phyloP scores from a whole-genome alignment of 2,113 vertebrate species.

The Willisornis vidua region DNA sequence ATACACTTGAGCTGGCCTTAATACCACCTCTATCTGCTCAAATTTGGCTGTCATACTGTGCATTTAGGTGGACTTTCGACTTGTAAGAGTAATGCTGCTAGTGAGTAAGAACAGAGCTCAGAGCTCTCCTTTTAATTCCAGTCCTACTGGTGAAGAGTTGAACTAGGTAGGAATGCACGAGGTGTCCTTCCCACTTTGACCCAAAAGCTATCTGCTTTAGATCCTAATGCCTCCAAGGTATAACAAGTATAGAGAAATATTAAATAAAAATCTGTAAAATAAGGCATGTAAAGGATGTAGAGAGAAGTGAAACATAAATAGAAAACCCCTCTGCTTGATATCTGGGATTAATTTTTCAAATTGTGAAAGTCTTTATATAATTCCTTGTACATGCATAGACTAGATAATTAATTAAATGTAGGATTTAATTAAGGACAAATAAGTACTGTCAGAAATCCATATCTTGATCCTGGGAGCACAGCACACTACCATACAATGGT shows the following conservation, averaged over 20 bases:
- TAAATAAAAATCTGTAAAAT: conserved; percentile 6
- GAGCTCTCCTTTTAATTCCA: background rate
- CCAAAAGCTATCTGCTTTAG: background rate
- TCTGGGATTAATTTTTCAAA: conserved; percentile 20
- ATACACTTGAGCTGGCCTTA: background rate
- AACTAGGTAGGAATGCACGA: background rate
- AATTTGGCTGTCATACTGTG: background rate
- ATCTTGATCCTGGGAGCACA: background rate
- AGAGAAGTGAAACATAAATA: conserved; percentile 3
- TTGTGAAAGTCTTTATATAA: conserved; percentile 50
- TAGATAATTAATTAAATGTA: conserved; percentile 42
- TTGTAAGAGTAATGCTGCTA: background rate
- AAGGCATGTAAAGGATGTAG: background rate
- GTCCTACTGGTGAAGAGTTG: background rate
- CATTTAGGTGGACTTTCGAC: background rate
- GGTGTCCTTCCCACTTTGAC: background rate
- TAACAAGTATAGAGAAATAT: background rate
- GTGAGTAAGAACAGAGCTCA: background rate
- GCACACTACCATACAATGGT: fast-evolving
- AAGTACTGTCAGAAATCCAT: background rate
- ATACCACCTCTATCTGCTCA: background rate
- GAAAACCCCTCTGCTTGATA: background rate
- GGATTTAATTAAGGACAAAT: conserved; percentile 40
- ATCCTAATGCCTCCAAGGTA: background rate
- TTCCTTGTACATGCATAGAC: conserved; percentile 12